Evolutionary conservation across 2,797 vertebrate genomes (phyloP), one percentile per base, ranked within the genome.

Genomic region (Coranthus polyacanthus): DNA sequence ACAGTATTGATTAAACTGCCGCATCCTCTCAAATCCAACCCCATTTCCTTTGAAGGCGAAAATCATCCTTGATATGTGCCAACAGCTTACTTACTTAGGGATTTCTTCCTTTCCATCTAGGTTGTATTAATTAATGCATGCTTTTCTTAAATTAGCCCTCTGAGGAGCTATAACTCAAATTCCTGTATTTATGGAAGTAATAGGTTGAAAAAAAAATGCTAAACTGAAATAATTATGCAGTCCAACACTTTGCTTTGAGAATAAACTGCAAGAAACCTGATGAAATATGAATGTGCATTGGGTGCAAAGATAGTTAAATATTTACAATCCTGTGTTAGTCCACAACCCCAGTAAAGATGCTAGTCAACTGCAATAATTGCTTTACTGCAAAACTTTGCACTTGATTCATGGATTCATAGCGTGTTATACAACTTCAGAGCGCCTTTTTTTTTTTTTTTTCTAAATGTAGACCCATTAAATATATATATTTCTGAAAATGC

Each of bases 191-290:
- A 94, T 93, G 91, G 90, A 93, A 94, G 94, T 94, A 94, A 94
- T 95, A 90, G 92, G 88, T 92, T 89, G 88, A 16, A 83, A 88
- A 92, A 87, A 89, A 92, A 89, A 87, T 86, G 90, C 91, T 95
- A 95, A 94, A 94, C 93, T 93, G 93, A 93, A 92, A 94, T 94
- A 95, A 95, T 95, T 94, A 95, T 94, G 91, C 93, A 94, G 93
- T 90, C 90, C 92, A 91, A 91, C 92, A 86, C 91, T 92, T 92
- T 93, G 93, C 94, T 94, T 92, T 92, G 93, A 94, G 92, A 94
- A 90, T 94, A 93, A 95, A 93, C 90, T 90, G 92, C 87, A 79
- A 75, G 88, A 92, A 94, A 93, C 74, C 85, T 87, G 84, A 94
- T 95, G 89, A 95, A 95, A 95, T 94, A 95, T 95, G 88, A 92